Evolutionary conservation across 2,888 invertebrate genomes (phyloP), one percentile per base, ranked within the genome.

Genomic region (Nowickia ferox): DNA sequence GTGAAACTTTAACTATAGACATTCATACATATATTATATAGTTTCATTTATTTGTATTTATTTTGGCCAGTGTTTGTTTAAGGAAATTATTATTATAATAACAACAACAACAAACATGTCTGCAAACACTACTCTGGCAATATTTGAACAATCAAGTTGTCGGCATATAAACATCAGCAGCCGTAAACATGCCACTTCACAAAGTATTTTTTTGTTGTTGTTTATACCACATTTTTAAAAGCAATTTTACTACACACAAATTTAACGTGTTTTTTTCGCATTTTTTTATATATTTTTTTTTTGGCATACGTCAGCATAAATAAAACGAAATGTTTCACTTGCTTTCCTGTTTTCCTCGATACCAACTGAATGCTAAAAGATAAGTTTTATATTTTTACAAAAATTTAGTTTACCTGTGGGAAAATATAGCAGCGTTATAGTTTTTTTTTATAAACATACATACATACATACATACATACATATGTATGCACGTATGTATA

Each of bases 221-320:
- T 44, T 42, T 42, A 55, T 42, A 42, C 53, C 63, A 55, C 48
- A 77, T 57, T 57, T 68, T 46, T 48, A 15, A 22, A 59, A 61
- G 38, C 9, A 59, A 61, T 53, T 72, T 38, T 55, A 17, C 65
- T 11, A n/a, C 15, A n/a, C 22, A 74, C 2, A 66, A 66, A 38
- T 51, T 71, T 61, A 2, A 53, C 13, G 51, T 30, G 30, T 30
- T 22, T 44, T 30, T 57, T 22, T 2, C 1, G 2, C n/a, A 19
- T 42, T 22, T 30, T n/a, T 30, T 30, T 30, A 6, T 30, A 30
- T 30, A n/a, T 22, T 40, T 40, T 65, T 30, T 53, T 72, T 71
- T 84, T 71, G 71, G 71, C 76, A 76, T 48, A 71, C 76, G 61
- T 80, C 76, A 84, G 66, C 84, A 80, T 38, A 83, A 71, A 76